A percentile compares a stretch with the other conserved stretches of the same genome.
These are phyloP conservation scores for Brachionus angularis DNA, from an alignment of 1,140 invertebrate genomes.

Conservation along the genomic window DNA sequence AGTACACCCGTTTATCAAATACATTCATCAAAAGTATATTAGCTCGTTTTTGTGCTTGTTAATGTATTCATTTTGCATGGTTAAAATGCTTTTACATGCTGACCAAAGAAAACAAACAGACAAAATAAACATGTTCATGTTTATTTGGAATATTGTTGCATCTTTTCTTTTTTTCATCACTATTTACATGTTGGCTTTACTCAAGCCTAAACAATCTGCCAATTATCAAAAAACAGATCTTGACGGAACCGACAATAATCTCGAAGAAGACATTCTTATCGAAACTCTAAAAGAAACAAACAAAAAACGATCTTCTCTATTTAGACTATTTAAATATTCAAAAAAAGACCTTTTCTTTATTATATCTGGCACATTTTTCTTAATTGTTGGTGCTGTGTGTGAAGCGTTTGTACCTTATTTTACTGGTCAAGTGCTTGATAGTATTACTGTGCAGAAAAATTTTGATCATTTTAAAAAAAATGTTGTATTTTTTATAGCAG, in stretches of 20 bases:
- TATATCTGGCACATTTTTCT: neutral
- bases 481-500: constrained; percentile 25
- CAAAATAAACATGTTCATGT: constrained; percentile 6
- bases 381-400: constrained; percentile 22
- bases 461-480: constrained; percentile 22
- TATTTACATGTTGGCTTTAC: constrained; percentile 24
- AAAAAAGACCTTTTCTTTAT: constrained; percentile 14
- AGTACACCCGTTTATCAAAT: constrained; percentile 12
- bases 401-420: constrained; percentile 42
- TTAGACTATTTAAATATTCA: constrained; percentile 32
- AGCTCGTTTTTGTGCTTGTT: constrained; percentile 3
- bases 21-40: constrained; percentile 10
- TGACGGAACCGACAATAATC: constrained; percentile 2
- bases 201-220: neutral
- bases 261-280: constrained; percentile 32
- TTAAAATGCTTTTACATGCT: constrained; percentile 36
- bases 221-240: constrained; percentile 37
- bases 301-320: constrained; percentile 39
- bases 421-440: constrained; percentile 26
- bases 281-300: constrained; percentile 36
- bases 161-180: constrained; percentile 26
- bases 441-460: neutral
- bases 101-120: neutral
- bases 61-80: constrained; percentile 37
- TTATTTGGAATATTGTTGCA: constrained; percentile 26